phyloP scores from a whole-genome alignment of 2,797 vertebrate species.

The Lindbergichthys nudifrons region DNA sequence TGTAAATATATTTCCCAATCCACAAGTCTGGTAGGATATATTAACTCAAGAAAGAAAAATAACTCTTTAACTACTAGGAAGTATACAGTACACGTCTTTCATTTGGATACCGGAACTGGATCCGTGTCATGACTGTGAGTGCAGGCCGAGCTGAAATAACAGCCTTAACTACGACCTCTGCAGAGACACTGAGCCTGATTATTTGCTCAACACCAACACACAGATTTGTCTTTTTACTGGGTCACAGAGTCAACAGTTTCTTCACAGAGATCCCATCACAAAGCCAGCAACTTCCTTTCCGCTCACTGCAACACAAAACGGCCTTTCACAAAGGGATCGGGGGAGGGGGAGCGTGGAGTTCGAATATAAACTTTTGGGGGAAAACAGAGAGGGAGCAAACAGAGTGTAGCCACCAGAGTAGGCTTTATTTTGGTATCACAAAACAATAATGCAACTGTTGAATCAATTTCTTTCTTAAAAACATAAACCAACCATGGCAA shows the following conservation, averaged over 20 bases:
- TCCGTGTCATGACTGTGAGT: conserved; percentile 3
- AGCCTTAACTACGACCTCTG: conserved; percentile 30
- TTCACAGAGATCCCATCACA: conserved; percentile 65
- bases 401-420: conserved; percentile 2
- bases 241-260: conserved; percentile 68
- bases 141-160: conserved; percentile 41
- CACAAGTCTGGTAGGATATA: conserved; percentile 23
- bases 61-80: neutral
- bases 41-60: neutral
- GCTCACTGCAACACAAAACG: conserved; percentile 60
- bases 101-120: conserved; percentile 2
- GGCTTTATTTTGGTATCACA: conserved; percentile 22
- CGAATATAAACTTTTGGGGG: conserved; percentile 39
- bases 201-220: conserved; percentile 59
- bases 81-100: conserved; percentile 10
- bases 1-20: conserved; percentile 2
- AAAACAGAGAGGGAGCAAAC: conserved; percentile 21
- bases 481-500: neutral
- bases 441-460: conserved; percentile 22
- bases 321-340: conserved; percentile 57
- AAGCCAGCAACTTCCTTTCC: conserved; percentile 68
- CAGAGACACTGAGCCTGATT: conserved; percentile 34
- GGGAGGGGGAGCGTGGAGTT: neutral
- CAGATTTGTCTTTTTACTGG: conserved; percentile 27
- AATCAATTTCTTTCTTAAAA: neutral